Base-by-base conservation (phyloP, 2,797 vertebrate species). In the Nannoperca australis region DNA sequence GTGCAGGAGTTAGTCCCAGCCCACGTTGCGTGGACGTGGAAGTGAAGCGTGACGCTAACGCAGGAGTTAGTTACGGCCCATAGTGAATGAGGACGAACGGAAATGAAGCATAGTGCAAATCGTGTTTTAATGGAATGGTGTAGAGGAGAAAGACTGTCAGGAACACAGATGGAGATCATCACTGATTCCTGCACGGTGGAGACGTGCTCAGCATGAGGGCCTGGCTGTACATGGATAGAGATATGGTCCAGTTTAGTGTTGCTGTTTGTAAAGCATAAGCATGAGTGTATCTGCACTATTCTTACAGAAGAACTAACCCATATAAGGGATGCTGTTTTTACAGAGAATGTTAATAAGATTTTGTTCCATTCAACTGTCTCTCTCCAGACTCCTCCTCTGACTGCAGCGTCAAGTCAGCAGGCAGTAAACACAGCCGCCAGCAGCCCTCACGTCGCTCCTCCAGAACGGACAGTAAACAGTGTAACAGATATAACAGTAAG, bases 101-200 rank as follows among this genome's bases (percentile, higher is more conserved):
- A 83, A 89, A 84, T 83, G 75, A 86, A 79, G 81, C 85, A 34
- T 47, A 40, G 49, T 60, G 59, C 76, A 82, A 90, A 90, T 79
- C 27, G 69, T 72, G 79, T 86, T 89, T 88, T 88, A 89, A 90
- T 88, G 56, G 61, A 64, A 70, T 30, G 55, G 12, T 63, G 61
- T 5, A 56, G 67, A 77, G 54, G 62, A 76, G 72, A 47, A 64
- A 64, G 32, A 30, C 44, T 40, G 36, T 22, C 30, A 24, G 67
- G 36, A 53, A 32, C 67, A 79, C 82, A 86, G 59, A 85, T 88
- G 84, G 84, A 81, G 69, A 32, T 81, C 68, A 78, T 82, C 42
- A 66, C 32, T 51, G 59, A 30, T 53, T 14, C 58, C 38, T 66
- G 14, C 38, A 22, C n/a, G 45, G 45, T 30, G n/a, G 56, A 68